These are phyloP conservation scores for Peromyscus polionotus DNA, from an alignment of 2,113 vertebrate genomes.

Conservation along the genomic window DNA sequence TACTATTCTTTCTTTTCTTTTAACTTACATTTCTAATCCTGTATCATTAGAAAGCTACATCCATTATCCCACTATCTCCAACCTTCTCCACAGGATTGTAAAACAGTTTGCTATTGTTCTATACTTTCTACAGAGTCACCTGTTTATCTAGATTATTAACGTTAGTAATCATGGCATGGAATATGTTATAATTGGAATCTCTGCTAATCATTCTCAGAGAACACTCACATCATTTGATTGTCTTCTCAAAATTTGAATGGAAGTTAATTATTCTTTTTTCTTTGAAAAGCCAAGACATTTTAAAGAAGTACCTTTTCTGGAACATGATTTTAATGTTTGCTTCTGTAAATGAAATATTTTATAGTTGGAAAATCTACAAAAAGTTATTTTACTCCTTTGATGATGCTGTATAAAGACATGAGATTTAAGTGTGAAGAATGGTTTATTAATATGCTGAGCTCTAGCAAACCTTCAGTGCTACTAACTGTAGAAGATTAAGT, in stretches of 20 bases:
- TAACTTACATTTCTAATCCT: not conserved
- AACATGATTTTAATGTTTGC: not conserved
- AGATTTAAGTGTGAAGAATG: not conserved
- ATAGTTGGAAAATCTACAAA: not conserved
- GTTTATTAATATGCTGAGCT: not conserved
- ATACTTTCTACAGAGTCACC: not conserved
- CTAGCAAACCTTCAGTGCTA: not conserved
- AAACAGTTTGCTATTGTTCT: not conserved
- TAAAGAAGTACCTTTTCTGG: not conserved
- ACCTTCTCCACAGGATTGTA: not conserved
- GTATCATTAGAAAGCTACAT: not conserved
- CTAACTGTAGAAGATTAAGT: conserved; percentile 19
- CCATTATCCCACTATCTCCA: not conserved
- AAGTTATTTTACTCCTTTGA: not conserved
- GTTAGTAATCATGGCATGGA: not conserved
- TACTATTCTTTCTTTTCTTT: not conserved
- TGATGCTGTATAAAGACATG: not conserved
- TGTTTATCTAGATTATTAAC: not conserved
- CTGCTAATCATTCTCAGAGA: not conserved
- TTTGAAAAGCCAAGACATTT: conserved; percentile 10
- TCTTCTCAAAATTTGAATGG: not conserved
- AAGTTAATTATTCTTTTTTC: not conserved
- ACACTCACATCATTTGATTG: not conserved
- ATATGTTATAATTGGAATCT: not conserved
- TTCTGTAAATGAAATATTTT: not conserved